Evolutionary conservation across 2,113 vertebrate genomes (phyloP).

Genomic region (Muscicapa adusta): DNA sequence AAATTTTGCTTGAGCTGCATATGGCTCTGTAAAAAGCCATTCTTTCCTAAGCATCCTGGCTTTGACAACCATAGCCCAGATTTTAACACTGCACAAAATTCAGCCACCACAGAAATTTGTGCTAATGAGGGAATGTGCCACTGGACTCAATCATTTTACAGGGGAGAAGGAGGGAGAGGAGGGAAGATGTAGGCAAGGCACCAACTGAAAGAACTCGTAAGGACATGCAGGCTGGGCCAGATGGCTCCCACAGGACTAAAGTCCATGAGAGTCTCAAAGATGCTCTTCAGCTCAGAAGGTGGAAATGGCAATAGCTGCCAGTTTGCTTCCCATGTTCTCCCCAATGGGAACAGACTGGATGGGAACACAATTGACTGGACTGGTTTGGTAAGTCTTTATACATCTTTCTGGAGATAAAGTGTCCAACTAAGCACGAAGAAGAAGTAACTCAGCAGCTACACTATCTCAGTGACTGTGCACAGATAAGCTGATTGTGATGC

Average conservation of each 20-base stretch:
- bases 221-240: background rate
- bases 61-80: constrained; percentile 1
- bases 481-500: background rate
- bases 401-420: background rate
- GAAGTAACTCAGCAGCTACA: background rate
- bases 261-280: background rate
- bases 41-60: background rate
- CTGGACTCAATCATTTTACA: background rate
- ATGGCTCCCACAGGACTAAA: background rate
- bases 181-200: background rate
- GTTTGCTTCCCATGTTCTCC: background rate
- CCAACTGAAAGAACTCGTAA: background rate
- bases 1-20: background rate
- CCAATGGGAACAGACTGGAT: background rate
- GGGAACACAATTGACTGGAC: background rate
- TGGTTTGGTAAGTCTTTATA: background rate
- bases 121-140: background rate
- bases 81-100: background rate
- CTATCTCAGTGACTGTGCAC: background rate
- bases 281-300: background rate
- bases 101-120: background rate
- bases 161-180: background rate
- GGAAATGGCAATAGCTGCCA: background rate
- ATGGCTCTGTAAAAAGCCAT: background rate
- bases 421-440: background rate